A percentile compares a stretch with the other conserved stretches of the same genome.
Evolutionary conservation across 1,140 invertebrate species (phyloP).

Genomic region (Sitophilus oryzae): DNA sequence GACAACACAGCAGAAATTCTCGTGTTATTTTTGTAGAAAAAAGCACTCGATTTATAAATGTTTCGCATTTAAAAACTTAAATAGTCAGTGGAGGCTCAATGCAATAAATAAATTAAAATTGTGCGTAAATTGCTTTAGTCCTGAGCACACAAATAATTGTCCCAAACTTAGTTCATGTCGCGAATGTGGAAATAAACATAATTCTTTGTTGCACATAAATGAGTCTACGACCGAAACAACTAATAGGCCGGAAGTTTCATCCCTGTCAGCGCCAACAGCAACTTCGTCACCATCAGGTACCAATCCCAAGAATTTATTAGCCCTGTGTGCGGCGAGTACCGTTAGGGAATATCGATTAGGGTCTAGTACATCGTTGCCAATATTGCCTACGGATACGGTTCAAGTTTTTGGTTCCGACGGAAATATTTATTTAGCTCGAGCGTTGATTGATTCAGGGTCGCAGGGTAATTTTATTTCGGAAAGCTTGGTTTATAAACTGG

Average conservation of each 20-base stretch:
- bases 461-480: conserved; percentile 7
- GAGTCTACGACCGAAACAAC: background rate
- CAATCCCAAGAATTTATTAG: no score
- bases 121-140: conserved; percentile 4
- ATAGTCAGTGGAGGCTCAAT: background rate
- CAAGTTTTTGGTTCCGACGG: background rate
- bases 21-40: conserved; percentile 10
- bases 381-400: background rate
- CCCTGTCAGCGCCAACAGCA: no score
- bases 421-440: background rate
- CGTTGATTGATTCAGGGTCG: conserved; percentile 2
- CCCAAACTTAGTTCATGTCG: background rate
- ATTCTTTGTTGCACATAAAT: background rate
- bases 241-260: background rate
- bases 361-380: no score
- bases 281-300: conserved; percentile 4
- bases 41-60: conserved; percentile 6
- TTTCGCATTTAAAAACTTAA: conserved; percentile 6
- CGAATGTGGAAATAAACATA: background rate
- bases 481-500: conserved; percentile 3
- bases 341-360: no score
- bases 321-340: no score
- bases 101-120: conserved; percentile 4
- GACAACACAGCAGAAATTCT: conserved; percentile 1
- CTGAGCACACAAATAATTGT: background rate